Evolutionary conservation across 1,140 invertebrate species (phyloP).

Genomic region (Lineus longissimus): DNA sequence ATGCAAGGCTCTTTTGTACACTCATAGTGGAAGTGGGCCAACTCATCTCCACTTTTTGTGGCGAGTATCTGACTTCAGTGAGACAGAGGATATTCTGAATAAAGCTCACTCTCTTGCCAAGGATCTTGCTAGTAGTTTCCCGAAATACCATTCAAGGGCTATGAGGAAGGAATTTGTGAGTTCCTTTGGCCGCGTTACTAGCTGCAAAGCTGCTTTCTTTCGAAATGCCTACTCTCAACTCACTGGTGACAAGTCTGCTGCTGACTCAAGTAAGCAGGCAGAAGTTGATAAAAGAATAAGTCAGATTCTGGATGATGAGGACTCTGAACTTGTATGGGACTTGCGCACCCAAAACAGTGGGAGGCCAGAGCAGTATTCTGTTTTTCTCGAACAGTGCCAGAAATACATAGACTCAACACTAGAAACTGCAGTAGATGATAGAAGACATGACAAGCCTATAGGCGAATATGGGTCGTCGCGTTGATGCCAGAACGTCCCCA

Average conservation of each 20-base stretch:
- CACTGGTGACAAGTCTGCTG: neutral
- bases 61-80: neutral
- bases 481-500: too few relatives aligned
- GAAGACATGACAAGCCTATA: too few relatives aligned
- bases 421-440: conserved; percentile 21
- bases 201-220: neutral
- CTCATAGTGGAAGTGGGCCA: neutral
- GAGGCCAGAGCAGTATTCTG: neutral
- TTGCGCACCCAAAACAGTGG: conserved; percentile 9
- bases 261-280: neutral
- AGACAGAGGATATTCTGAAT: neutral
- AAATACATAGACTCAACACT: conserved; percentile 9
- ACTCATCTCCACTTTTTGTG: conserved; percentile 3
- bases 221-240: neutral
- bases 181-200: neutral
- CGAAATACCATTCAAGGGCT: neutral
- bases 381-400: neutral
- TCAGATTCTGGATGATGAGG: conserved; percentile 5
- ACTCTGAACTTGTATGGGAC: conserved; percentile 14
- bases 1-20: neutral
- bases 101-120: neutral
- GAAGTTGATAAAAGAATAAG: conserved; percentile 11
- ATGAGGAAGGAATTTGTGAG: conserved; percentile 1
- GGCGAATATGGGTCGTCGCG: too few relatives aligned
- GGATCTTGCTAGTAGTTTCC: neutral